Evolutionary conservation across 1,140 invertebrate genomes (phyloP), one percentile per base, ranked within the genome.

Genomic region (Drosophila leontia): DNA sequence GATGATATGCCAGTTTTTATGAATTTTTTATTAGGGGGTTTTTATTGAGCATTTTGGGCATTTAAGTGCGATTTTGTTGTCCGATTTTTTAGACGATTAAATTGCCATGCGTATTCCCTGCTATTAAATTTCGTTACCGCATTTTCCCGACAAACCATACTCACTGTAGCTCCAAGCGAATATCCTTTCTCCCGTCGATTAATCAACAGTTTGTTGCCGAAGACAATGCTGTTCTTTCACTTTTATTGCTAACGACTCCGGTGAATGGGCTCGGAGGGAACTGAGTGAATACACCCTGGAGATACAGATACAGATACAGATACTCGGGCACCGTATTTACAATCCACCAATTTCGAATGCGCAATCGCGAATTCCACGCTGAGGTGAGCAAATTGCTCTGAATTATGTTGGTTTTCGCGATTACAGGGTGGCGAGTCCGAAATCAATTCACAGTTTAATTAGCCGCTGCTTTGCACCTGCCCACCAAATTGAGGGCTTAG

Each of bases 401-500:
- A 74, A 71, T 78, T 88, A 83, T 70, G 65, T 77, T 57, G 51
- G 61, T 70, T 71, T 82, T 80, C 55, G 59, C 53, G 44, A 71
- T 75, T 80, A 62, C 64, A 39, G 51, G 34, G 51, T 37, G 34
- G 51, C 51, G 51, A 34, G 34, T 37, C 51, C 51, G 47, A 47
- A 72, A 72, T 76, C 72, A 76, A 83, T 77, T 77, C 74, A 75
- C 80, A 70, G 68, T 51, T 88, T 78, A 72, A 84, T 80, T 83
- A 74, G 64, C 63, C 47, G 56, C 76, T 61, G 50, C 35, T 75
- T 80, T 75, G 64, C 82, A 83, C 80, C 83, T 83, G 83, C 67
- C 68, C 75, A 72, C 42, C 45, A 45, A 51, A 37, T 59, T 42
- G 47, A 44, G 63, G 39, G 65, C 44, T 35, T 48, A 64, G 50